These are phyloP conservation scores for Heliothis virescens DNA, from an alignment of 1,140 invertebrate species.

Conservation along the genomic window DNA sequence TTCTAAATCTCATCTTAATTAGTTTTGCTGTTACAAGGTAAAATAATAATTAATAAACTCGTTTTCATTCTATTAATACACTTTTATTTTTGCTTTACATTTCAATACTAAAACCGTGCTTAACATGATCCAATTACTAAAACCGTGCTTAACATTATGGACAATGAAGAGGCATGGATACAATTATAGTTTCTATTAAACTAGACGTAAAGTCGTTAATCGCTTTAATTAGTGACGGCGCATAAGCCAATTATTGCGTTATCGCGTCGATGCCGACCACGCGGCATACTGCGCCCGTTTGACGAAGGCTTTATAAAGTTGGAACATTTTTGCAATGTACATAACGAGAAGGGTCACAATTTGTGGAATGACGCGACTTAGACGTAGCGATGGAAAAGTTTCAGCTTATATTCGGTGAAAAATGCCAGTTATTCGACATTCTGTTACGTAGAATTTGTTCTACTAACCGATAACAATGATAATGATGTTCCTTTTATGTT, in stretches of 20 bases:
- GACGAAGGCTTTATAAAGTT: conserved; percentile 32
- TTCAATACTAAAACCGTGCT: too few relatives aligned
- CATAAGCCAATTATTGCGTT: conserved; percentile 28
- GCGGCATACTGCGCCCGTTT: conserved; percentile 22
- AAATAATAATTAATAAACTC: too few relatives aligned
- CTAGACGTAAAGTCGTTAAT: conserved; percentile 14
- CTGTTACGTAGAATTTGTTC: conserved; percentile 15
- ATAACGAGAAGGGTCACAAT: conserved; percentile 32
- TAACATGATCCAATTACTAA: background rate
- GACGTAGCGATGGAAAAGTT: conserved; percentile 30
- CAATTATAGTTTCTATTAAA: conserved; percentile 24
- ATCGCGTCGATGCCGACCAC: conserved; percentile 1
- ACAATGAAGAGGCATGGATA: background rate
- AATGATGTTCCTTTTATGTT: conserved; percentile 37
- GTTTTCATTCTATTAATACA: too few relatives aligned
- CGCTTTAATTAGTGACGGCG: conserved; percentile 14
- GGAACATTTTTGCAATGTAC: conserved; percentile 30
- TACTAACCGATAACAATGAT: conserved; percentile 44
- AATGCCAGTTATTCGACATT: conserved; percentile 43
- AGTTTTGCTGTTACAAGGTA: too few relatives aligned
- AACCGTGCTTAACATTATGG: background rate
- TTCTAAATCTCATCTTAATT: too few relatives aligned
- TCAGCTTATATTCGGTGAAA: conserved; percentile 38
- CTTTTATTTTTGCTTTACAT: too few relatives aligned
- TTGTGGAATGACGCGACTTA: conserved; percentile 44